These are phyloP conservation scores for Wasmannia auropunctata DNA, from an alignment of 1,140 invertebrate species.

Conservation along the genomic window DNA sequence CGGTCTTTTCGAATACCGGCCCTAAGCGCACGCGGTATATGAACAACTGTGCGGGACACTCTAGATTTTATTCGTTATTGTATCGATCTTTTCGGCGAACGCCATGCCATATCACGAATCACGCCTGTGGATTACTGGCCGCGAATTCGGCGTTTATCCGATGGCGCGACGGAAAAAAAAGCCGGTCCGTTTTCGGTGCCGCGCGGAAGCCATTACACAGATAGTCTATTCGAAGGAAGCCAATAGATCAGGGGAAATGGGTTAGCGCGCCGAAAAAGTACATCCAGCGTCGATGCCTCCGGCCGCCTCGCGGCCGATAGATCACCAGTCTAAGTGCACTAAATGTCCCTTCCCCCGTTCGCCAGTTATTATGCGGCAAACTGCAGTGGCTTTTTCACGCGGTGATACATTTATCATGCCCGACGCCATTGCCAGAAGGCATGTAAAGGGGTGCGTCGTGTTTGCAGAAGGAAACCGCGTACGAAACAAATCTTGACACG, in stretches of 20 bases:
- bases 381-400: constrained; percentile 63
- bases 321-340: constrained; percentile 76
- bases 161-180: constrained; percentile 44
- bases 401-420: constrained; percentile 67
- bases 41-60: background rate
- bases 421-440: constrained; percentile 63
- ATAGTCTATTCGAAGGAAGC: constrained; percentile 67
- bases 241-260: constrained; percentile 74
- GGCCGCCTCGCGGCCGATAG: constrained; percentile 68
- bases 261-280: constrained; percentile 70
- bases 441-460: constrained; percentile 18
- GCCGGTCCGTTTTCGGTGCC: background rate
- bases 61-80: background rate
- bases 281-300: constrained; percentile 64
- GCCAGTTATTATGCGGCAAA: constrained; percentile 70
- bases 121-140: background rate
- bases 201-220: constrained; percentile 50
- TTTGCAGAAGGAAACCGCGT: constrained; percentile 18
- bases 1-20: background rate
- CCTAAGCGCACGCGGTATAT: background rate
- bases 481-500: constrained; percentile 31
- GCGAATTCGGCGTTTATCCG: constrained; percentile 21
- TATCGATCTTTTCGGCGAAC: background rate
- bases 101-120: background rate
- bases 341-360: constrained; percentile 72